Evolutionary conservation across 2,888 invertebrate species (phyloP), one percentile per base, ranked within the genome.

Genomic region (Chorisops tibialis): DNA sequence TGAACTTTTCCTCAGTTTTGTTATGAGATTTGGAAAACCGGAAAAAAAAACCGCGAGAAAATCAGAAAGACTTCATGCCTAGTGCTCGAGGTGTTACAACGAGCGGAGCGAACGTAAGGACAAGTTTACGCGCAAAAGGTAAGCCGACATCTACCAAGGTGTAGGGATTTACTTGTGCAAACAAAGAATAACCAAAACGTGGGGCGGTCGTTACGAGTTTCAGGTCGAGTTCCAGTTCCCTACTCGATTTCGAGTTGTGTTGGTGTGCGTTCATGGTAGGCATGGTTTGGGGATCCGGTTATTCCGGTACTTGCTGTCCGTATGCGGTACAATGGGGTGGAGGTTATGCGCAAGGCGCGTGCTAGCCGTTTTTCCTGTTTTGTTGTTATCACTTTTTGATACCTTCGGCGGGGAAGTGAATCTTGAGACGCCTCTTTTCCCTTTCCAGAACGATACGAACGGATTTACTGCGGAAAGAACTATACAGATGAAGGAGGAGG

Each of bases 111-210:
- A 22, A 30, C 56, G 21, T n/a, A n/a, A 30, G 45, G 43, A 37
- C 65, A 69, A 71, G 70, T 68, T 68, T 61, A 68, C 70, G 68
- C 69, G 67, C 61, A 66, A 69, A 69, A 69, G 69, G 68, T 68
- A 69, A 68, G 67, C 68, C 69, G 69, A 67, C 67, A 64, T 69
- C 69, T 70, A 68, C 63, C 65, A 65, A 64, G 67, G 66, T 60
- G 60, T 41, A 67, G 59, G 64, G 67, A 65, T 60, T 63, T 65
- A 59, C 59, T 62, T 65, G 64, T 61, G 59, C 65, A 66, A 65
- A 67, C 60, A 63, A 51, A 22, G 39, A 49, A 39, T 56, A 19
- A 21, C 38, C 16, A 43, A 39, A 18, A 21, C 35, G 63, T 59
- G 67, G 68, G 69, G 68, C 68, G 68, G 68, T 68, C 68, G 67